Percentiles rank a stretch among this genome's conserved stretches.
These are phyloP conservation scores for Phasianus colchicus DNA, from an alignment of 2,113 vertebrate species.

Conservation along the genomic window DNA sequence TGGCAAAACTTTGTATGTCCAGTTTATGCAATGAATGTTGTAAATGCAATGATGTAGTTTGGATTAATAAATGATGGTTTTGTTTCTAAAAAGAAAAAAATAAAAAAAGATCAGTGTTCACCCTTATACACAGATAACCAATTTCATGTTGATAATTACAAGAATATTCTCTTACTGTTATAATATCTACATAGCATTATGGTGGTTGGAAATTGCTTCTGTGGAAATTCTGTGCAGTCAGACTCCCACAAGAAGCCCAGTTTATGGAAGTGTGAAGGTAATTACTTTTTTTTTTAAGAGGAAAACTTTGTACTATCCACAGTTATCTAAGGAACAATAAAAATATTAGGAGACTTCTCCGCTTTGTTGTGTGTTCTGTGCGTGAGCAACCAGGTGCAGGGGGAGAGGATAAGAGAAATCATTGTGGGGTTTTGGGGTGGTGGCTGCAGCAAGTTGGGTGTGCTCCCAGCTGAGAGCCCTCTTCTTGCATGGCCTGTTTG, in stretches of 20 bases:
- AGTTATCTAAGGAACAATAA: constrained; percentile 81
- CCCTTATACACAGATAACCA: constrained; percentile 70
- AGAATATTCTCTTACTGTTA: constrained; percentile 66
- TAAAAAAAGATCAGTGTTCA: constrained; percentile 65
- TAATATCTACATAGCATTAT: constrained; percentile 36
- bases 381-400: not conserved
- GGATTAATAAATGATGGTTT: constrained; percentile 87
- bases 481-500: not conserved
- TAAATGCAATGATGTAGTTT: constrained; percentile 90
- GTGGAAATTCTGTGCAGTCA: constrained; percentile 40
- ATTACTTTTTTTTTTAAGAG: constrained; percentile 66
- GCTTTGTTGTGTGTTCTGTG: constrained; percentile 25
- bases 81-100: constrained; percentile 75
- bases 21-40: constrained; percentile 88
- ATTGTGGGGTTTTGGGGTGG: fast-evolving
- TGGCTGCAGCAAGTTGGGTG: not conserved
- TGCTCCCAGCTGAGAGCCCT: fast-evolving
- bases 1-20: constrained; percentile 86
- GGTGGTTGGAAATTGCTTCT: constrained; percentile 43
- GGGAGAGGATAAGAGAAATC: not conserved
- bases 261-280: constrained; percentile 53
- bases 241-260: constrained; percentile 35
- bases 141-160: constrained; percentile 61
- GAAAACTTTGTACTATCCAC: constrained; percentile 79
- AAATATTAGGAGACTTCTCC: constrained; percentile 70